These are phyloP conservation scores for Phyllotis vaccarum DNA, from an alignment of 2,797 vertebrate species.

Conservation along the genomic window DNA sequence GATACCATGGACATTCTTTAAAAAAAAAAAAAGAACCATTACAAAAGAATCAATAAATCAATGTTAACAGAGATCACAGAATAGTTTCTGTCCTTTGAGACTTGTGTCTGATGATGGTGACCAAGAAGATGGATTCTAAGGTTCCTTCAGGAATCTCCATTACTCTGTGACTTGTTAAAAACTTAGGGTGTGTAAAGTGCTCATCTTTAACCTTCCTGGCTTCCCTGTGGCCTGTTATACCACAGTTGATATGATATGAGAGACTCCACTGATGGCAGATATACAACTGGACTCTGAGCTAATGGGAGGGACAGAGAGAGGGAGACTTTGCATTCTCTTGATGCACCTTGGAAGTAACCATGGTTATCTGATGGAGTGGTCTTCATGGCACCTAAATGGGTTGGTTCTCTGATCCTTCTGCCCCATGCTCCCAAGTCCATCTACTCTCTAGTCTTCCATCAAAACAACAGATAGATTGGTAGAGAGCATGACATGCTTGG, in stretches of 20 bases:
- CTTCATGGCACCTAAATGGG: background rate
- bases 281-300: background rate
- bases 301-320: background rate
- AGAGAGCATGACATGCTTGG: background rate
- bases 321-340: background rate
- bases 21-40: background rate
- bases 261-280: background rate
- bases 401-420: background rate
- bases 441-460: background rate
- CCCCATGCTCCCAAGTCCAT: background rate
- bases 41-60: background rate
- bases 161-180: background rate
- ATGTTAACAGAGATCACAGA: background rate
- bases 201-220: background rate
- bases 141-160: background rate
- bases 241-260: background rate
- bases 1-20: background rate
- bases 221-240: background rate
- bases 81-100: background rate
- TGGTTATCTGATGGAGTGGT: background rate
- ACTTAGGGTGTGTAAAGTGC: background rate
- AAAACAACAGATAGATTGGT: background rate
- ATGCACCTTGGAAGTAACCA: background rate
- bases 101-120: conserved; percentile 22
- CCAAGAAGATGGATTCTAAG: background rate